Evolutionary conservation across 30 jellyfish, hydroid and myxozoan species (phyloP).

Genomic region (Aurelia sp.): DNA sequence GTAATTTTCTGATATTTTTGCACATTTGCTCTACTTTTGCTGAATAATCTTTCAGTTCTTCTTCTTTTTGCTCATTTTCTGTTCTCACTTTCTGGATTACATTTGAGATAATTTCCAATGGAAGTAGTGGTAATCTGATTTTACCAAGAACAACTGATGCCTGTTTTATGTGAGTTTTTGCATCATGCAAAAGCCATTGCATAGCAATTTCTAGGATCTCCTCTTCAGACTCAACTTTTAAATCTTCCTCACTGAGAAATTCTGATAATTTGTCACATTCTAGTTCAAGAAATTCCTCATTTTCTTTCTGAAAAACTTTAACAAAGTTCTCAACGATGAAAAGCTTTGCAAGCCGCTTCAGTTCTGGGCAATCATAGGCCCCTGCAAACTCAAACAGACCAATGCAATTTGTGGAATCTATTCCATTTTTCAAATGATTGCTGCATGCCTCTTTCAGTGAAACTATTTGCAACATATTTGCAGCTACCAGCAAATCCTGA

Average conservation of each 20-base stretch:
- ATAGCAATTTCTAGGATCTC: slow-evolving; percentile 47
- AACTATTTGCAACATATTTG: slow-evolving; percentile 63
- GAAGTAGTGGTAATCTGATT: slow-evolving; percentile 47
- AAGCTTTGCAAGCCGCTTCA: slow-evolving; percentile 7
- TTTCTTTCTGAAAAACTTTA: slow-evolving; percentile 36
- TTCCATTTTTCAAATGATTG: slow-evolving; percentile 34
- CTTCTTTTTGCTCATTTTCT: background rate
- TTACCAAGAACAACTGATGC: slow-evolving; percentile 43
- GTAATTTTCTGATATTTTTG: slow-evolving; percentile 55
- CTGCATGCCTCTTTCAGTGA: slow-evolving; percentile 64
- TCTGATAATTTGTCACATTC: slow-evolving; percentile 20
- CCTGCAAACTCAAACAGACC: slow-evolving; percentile 62
- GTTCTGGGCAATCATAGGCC: slow-evolving; percentile 48
- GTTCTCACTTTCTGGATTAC: background rate
- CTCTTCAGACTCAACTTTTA: slow-evolving; percentile 64
- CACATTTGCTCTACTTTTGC: slow-evolving; percentile 46
- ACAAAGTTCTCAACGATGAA: slow-evolving; percentile 37
- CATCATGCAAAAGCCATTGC: slow-evolving; percentile 39
- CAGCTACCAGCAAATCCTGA: slow-evolving; percentile 59
- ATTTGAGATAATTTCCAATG: background rate
- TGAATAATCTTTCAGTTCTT: background rate
- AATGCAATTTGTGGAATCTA: slow-evolving; percentile 37
- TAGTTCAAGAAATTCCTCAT: slow-evolving; percentile 54
- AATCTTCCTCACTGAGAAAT: slow-evolving; percentile 48
- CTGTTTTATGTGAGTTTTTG: slow-evolving; percentile 1